Base-by-base conservation (phyloP, 2,888 invertebrate genomes). In the Pachliopta kotzebuea region DNA sequence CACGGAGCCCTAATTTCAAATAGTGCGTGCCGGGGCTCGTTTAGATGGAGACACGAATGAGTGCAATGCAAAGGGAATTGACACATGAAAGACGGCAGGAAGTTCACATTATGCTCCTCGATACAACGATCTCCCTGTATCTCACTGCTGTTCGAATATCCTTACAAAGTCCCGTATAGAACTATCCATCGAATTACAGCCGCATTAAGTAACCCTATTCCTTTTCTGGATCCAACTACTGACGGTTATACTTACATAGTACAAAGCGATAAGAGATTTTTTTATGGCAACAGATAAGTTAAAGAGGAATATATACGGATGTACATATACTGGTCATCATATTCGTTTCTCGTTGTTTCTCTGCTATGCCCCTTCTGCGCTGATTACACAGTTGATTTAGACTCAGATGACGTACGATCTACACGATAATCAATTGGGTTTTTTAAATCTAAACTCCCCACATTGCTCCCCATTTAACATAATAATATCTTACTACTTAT, bases 61-160 rank as follows among this genome's bases (percentile, higher is more conserved):
- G 76, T 86, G 85, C 86, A 88, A 74, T 81, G 79, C 77, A 76
- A 78, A 85, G 82, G 80, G 86, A 88, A 89, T 89, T 88, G 86
- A 83, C 80, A 80, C 81, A 86, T 81, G 83, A 88, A 85, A 86
- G 85, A 83, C 78, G 78, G 69, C 86, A 84, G 90, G 90, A 90
- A 84, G 88, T 85, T 76, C 79, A 80, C 83, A 89, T 89, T 88
- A 89, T 77, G 81, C 77, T 76, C 74, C 79, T 83, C 82, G 82
- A 85, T 81, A 74, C 68, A 67, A 66, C 73, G 74, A 76, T 77
- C 76, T 76, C 74, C 74, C 77, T 77, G 74, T 72, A 71, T 56
- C 50, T 45, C 56, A 63, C 63, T 66, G 61, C 60, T 67, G n/a
- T 23, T 20, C 20, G 14, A 45, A 23, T 4, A 21, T 37, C 6